phyloP scores from a whole-genome alignment of 2,888 invertebrate genomes.

The Caenorhabditis sp. region DNA sequence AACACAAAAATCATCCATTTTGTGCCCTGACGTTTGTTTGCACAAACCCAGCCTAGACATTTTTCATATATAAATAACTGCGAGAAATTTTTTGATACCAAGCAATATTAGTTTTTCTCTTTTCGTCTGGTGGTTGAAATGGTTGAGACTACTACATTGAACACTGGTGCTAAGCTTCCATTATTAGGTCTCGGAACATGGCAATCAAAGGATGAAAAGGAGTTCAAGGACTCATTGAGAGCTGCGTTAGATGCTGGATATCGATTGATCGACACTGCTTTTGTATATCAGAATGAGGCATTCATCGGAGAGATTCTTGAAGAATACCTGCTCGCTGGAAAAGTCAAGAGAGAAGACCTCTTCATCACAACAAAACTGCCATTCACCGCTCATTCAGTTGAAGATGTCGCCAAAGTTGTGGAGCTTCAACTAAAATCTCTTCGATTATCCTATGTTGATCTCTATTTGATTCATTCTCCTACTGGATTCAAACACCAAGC shows the following conservation, averaged over 20 bases:
- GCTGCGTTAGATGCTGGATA: conserved; percentile 57
- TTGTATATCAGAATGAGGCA: conserved; percentile 80
- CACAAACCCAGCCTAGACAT: too few species aligned
- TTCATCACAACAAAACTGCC: conserved; percentile 48
- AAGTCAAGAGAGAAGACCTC: conserved; percentile 72
- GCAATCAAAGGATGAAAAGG: conserved; percentile 1
- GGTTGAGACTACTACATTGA: background rate
- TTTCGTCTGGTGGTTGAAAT: too few species aligned
- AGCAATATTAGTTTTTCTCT: too few species aligned
- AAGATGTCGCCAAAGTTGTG: conserved; percentile 19
- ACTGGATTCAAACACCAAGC: background rate
- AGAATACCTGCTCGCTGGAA: conserved; percentile 78
- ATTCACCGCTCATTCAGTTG: conserved; percentile 16
- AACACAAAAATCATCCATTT: too few species aligned
- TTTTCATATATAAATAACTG: too few species aligned
- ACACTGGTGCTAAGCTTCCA: conserved; percentile 27
- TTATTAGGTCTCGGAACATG: conserved; percentile 38
- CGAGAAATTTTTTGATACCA: too few species aligned
- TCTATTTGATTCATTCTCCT: conserved; percentile 39
- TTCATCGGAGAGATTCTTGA: conserved; percentile 78
- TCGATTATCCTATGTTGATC: conserved; percentile 37
- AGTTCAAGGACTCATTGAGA: conserved; percentile 14
- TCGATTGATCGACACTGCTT: conserved; percentile 54
- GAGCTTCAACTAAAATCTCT: conserved; percentile 24
- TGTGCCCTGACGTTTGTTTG: too few species aligned